A percentile compares a stretch with the other conserved stretches of the same genome.
phyloP scores from a whole-genome alignment of 2,888 invertebrate species.

The Ichneumon xanthorius region DNA sequence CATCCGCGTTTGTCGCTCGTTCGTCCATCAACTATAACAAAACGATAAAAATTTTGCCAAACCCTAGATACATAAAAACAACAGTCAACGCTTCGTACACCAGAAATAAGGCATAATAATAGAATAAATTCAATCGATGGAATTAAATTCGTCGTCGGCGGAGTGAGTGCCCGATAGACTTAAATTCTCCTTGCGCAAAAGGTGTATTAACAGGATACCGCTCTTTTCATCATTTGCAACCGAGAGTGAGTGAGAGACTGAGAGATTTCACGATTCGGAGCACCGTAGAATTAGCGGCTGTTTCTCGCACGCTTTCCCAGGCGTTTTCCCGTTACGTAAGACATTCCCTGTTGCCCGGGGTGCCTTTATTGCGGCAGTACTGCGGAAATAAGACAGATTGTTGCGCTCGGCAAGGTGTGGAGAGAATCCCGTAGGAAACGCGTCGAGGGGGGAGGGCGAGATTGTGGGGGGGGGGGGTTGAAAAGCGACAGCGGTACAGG shows the following conservation, averaged over 20 bases:
- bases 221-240: background rate
- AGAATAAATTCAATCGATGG: background rate
- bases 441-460: constrained; percentile 14
- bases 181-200: background rate
- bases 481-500: constrained; percentile 40
- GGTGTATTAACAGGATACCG: background rate
- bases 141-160: background rate
- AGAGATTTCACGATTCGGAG: constrained; percentile 20
- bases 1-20: background rate
- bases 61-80: background rate
- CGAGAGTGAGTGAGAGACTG: background rate
- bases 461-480: constrained; percentile 16
- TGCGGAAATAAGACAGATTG: constrained; percentile 51
- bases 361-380: constrained; percentile 55
- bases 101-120: background rate
- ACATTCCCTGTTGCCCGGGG: background rate
- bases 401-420: constrained; percentile 10
- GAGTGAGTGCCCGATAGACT: background rate
- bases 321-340: background rate
- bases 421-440: constrained; percentile 52
- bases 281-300: constrained; percentile 27
- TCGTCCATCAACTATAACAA: background rate
- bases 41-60: background rate
- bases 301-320: constrained; percentile 10
- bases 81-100: background rate